Conservation (phyloP, 2,797 vertebrate genomes). For the Antennarius maculatus region DNA sequence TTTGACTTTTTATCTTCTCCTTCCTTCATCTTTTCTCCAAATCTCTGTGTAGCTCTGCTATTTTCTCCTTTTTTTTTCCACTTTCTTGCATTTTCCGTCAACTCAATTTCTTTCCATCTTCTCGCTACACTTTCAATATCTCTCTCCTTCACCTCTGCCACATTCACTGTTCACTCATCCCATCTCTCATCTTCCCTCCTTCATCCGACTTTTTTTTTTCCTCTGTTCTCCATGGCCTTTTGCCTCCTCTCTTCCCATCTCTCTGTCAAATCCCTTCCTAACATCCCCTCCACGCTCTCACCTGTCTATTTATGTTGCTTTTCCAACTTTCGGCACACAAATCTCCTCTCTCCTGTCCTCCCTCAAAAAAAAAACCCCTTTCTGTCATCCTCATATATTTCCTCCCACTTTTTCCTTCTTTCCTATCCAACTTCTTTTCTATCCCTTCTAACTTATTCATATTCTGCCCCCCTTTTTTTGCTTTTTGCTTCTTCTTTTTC, state of each 20-base stretch:
- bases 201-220: neutral
- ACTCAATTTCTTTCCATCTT: neutral
- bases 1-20: neutral
- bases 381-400: neutral
- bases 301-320: neutral
- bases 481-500: neutral
- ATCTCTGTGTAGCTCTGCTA: no score
- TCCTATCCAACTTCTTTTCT: neutral
- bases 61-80: neutral
- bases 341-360: neutral
- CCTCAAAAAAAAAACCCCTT: neutral
- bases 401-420: neutral
- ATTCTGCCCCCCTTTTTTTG: neutral
- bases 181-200: conserved; percentile 1
- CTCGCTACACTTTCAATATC: neutral
- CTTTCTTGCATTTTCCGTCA: neutral
- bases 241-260: conserved; percentile 3
- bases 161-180: neutral
- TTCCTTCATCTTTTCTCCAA: neutral
- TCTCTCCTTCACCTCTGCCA: neutral
- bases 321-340: neutral
- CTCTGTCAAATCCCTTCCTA: neutral
- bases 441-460: conserved; percentile 1
- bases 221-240: conserved; percentile 2
- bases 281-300: neutral